These are phyloP conservation scores for Nysson spinosus DNA, from an alignment of 2,888 invertebrate genomes.

Conservation along the genomic window DNA sequence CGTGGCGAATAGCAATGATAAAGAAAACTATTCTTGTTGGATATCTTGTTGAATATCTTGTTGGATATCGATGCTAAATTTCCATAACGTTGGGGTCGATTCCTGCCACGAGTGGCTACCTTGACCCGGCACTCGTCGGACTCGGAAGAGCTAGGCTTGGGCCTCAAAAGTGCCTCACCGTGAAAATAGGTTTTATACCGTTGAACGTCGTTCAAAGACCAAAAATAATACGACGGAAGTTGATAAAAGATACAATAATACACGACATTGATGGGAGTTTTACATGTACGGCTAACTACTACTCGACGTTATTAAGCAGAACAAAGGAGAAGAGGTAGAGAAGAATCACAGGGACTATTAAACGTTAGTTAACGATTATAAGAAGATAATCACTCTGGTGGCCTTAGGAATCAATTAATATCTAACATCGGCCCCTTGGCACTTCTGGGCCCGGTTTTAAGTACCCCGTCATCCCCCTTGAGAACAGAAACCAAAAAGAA, in stretches of 20 bases:
- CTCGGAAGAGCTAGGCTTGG: constrained; percentile 66
- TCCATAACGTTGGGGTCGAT: constrained; percentile 39
- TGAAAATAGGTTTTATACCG: constrained; percentile 64
- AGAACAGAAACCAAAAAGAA: constrained; percentile 17
- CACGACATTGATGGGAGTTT: constrained; percentile 40
- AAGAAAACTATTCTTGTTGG: constrained; percentile 45
- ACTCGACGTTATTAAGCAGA: constrained; percentile 19
- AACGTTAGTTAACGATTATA: constrained; percentile 69
- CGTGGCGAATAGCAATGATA: constrained; percentile 38
- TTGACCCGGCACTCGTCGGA: constrained; percentile 38
- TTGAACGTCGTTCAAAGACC: constrained; percentile 50
- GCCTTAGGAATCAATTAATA: constrained; percentile 76
- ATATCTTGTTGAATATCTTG: no score
- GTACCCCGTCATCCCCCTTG: no score
- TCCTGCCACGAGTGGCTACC: constrained; percentile 47
- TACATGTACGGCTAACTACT: constrained; percentile 18
- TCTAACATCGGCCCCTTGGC: constrained; percentile 69
- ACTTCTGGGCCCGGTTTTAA: constrained; percentile 63
- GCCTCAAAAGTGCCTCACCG: constrained; percentile 75
- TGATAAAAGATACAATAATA: constrained; percentile 14
- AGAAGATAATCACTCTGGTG: constrained; percentile 75
- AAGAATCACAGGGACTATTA: constrained; percentile 62
- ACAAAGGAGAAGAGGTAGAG: constrained; percentile 38
- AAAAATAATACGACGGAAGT: constrained; percentile 32
- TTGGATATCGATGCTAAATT: constrained; percentile 40